Evolutionary conservation across 2,888 invertebrate genomes (phyloP).

Genomic region (Lithophane socia): DNA sequence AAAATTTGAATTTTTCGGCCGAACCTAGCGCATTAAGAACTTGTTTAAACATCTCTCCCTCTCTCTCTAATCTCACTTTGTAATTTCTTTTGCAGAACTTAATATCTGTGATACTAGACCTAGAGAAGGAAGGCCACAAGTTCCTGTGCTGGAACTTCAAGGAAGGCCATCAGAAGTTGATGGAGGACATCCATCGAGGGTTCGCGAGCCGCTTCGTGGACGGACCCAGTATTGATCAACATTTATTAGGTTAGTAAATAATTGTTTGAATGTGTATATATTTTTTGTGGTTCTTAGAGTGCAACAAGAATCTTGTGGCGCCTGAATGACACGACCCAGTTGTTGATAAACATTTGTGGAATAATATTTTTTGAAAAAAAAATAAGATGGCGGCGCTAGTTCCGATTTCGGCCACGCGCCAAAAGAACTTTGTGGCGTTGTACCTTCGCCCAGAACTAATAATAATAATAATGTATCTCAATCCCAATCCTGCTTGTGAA

Average conservation of each 20-base stretch:
- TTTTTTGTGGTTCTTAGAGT: too few relatives aligned
- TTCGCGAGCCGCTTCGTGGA: constrained; percentile 73
- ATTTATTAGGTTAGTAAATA: constrained; percentile 72
- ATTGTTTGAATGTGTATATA: too few relatives aligned
- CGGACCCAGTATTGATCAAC: constrained; percentile 82
- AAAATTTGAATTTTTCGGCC: too few relatives aligned
- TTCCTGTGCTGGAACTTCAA: constrained; percentile 84
- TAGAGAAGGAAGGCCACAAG: constrained; percentile 73
- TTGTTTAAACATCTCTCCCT: background rate
- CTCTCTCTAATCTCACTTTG: constrained; percentile 14
- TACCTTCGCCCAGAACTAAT: background rate
- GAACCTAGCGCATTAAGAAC: too few relatives aligned
- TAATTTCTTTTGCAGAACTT: constrained; percentile 76
- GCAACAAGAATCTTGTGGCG: too few relatives aligned
- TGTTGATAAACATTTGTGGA: too few relatives aligned
- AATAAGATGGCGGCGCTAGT: too few relatives aligned
- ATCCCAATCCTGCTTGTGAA: background rate
- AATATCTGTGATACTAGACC: constrained; percentile 78
- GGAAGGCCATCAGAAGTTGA: constrained; percentile 70
- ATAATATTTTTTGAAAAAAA: too few relatives aligned
- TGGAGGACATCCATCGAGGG: constrained; percentile 74
- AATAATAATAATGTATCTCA: background rate
- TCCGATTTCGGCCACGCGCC: too few relatives aligned
- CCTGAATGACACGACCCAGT: too few relatives aligned
- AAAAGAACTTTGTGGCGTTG: too few relatives aligned